Evolutionary conservation across 2,888 invertebrate genomes (phyloP).

Genomic region (Synanthedon myopaeformis): DNA sequence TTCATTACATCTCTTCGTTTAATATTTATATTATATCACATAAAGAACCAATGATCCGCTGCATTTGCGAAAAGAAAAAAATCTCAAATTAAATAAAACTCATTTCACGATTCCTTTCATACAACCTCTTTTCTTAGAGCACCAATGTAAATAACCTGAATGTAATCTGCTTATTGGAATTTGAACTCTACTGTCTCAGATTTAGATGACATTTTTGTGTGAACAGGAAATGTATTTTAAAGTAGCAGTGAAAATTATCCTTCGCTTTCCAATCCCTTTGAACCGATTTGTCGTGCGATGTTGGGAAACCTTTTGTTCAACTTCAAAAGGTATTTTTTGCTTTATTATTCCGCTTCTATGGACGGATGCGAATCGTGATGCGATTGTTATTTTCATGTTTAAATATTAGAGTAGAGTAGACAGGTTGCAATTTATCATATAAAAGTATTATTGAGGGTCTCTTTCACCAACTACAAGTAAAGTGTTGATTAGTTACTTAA

Average conservation of each 20-base stretch:
- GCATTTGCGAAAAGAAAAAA: conserved; percentile 22
- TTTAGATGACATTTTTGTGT: not conserved
- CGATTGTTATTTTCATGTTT: conserved; percentile 28
- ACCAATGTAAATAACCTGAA: conserved; percentile 43
- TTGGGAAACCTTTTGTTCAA: conserved; percentile 43
- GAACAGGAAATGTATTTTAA: conserved; percentile 8
- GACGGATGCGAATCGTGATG: conserved; percentile 18
- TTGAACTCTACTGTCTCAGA: not conserved
- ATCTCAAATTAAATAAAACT: conserved; percentile 46
- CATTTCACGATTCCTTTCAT: conserved; percentile 49
- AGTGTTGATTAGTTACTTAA: no score
- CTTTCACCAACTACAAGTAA: no score
- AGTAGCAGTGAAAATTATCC: conserved; percentile 56
- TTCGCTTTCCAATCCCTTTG: conserved; percentile 36
- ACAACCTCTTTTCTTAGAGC: conserved; percentile 34
- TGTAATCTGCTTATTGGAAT: not conserved
- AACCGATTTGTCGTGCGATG: conserved; percentile 41
- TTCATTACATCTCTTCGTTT: no score
- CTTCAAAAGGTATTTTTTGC: conserved; percentile 52
- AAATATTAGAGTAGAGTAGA: conserved; percentile 2
- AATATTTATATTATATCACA: not conserved
- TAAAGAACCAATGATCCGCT: conserved; percentile 22
- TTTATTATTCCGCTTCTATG: conserved; percentile 52
- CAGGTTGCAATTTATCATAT: not conserved
- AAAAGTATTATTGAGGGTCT: no score